Evolutionary conservation across 2,888 invertebrate species (phyloP), one percentile per base, ranked within the genome.

Genomic region (Galeruca laticollis): DNA sequence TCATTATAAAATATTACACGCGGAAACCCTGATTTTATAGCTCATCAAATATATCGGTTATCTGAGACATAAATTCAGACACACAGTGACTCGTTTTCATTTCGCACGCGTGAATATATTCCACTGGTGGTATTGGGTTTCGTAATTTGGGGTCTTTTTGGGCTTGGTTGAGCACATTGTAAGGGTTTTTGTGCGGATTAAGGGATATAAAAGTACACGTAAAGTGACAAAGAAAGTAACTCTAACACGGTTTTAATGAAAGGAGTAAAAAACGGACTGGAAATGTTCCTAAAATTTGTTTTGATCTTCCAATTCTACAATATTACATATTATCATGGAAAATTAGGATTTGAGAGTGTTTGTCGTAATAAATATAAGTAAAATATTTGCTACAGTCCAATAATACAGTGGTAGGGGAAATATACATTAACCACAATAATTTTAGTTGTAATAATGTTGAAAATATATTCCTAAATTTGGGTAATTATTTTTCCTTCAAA

Each of bases 1-100:
- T 26, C 6, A 26, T 26, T 26, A 3, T 26, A 26, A 26, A 26
- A 26, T 26, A 26, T 26, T 6, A 6, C 26, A 26, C 1, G 26
- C 26, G 26, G 26, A 26, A 26, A 26, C 78, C n/a, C 71, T 51
- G 62, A 68, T 81, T 80, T 82, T 82, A 81, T 81, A 80, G 80
- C 77, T 79, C 77, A 80, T 81, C 81, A 82, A 82, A 81, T 82
- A 80, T 77, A 64, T 74, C 74, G 77, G 73, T 70, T 70, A 70
- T 76, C 76, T 76, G 77, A 72, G 77, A 73, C 77, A 77, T 77
- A 79, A 79, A 79, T 79, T 77, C 72, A 68, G 69, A 51, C 64
- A 65, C 47, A 21, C 40, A 43, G 15, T 43, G 35, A 67, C 57
- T 10, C 51, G 67, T 64, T 60, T 40, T 21, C 43, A 20, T 51